Evolutionary conservation across 53 echinoderm and acorn worm species (phyloP), one percentile per base, ranked within the genome.

Genomic region (Mesocentrotus franciscanus): DNA sequence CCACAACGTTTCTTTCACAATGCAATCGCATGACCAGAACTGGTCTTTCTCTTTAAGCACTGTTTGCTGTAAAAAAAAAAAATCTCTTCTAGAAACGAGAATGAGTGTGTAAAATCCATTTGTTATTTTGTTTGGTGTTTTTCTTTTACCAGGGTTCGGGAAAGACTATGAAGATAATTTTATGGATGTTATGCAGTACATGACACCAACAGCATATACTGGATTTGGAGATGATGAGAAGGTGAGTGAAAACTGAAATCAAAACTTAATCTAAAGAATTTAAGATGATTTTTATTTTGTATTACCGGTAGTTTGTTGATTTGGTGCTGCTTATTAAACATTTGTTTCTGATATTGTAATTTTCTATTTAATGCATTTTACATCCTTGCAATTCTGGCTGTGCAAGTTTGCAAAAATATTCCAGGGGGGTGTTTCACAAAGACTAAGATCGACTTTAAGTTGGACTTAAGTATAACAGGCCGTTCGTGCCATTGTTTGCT

Each of bases 101-200:
- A 42, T 24, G 3, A 22, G 39, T 24, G 2, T 13, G 55, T 85
- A 85, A 57, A 90, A 90, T 58, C 1, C 3, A 66, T 35, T 24
- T 34, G 0, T 55, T 0, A 42, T 16, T 85, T 39, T 42, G 9
- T 85, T 14, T 36, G 0, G 8, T 0, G 2, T 18, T 2, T 68
- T 66, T 91, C 22, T 64, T 26, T 36, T 6, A 2, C 91, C 91
- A 98, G 97, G 97, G 68, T 97, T 97, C 96, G 98, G 98, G 8
- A 97, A 97, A 87, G 97, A 99, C 34, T 99, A 99, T 78, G 95
- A 99, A 94, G 98, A 97, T 90, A 92, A 98, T 56, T 93, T 94
- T 42, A 79, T 98, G 72, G 96, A 99, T 95, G 90, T 99, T 59
- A 97, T 99, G 98, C 93, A 96, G 79, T 99, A 98, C 75, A 98